Conservation (phyloP, 1,140 invertebrate genomes). For the Lethrus apterus region DNA sequence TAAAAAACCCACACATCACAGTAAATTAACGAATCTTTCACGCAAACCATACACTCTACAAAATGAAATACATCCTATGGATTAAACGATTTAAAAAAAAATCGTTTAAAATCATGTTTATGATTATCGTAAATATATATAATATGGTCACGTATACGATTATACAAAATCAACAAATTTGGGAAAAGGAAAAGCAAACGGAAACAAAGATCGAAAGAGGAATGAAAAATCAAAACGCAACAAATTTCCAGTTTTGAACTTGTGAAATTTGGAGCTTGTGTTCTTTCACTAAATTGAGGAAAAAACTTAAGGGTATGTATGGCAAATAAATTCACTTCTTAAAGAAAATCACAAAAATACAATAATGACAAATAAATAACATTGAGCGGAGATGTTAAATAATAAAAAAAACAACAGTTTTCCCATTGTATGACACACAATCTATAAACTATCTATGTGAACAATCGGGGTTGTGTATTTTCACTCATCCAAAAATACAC, state of each 20-base stretch:
- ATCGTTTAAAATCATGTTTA: constrained; percentile 7
- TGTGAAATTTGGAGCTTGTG: no score
- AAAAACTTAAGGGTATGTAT: no score
- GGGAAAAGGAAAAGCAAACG: no score
- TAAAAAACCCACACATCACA: constrained; percentile 19
- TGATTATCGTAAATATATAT: constrained; percentile 12
- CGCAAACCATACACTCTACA: neutral
- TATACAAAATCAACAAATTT: constrained; percentile 6
- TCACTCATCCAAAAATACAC: constrained; percentile 2
- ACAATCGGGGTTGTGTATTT: constrained; percentile 2
- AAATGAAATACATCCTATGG: no score
- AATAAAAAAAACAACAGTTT: constrained; percentile 2
- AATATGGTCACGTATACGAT: neutral
- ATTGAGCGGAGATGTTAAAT: constrained; percentile 3
- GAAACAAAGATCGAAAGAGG: no score
- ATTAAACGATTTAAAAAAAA: constrained; percentile 9
- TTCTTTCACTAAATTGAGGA: no score
- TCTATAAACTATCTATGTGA: constrained; percentile 9
- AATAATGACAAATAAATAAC: constrained; percentile 8
- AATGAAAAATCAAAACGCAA: no score
- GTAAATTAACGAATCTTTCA: constrained; percentile 11
- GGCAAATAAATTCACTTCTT: constrained; percentile 15
- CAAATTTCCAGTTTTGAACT: no score
- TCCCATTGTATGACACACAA: constrained; percentile 1
- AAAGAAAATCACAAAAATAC: constrained; percentile 3